Conservation (phyloP, 2,113 vertebrate species). For the Tenebrosternarchus preto region DNA sequence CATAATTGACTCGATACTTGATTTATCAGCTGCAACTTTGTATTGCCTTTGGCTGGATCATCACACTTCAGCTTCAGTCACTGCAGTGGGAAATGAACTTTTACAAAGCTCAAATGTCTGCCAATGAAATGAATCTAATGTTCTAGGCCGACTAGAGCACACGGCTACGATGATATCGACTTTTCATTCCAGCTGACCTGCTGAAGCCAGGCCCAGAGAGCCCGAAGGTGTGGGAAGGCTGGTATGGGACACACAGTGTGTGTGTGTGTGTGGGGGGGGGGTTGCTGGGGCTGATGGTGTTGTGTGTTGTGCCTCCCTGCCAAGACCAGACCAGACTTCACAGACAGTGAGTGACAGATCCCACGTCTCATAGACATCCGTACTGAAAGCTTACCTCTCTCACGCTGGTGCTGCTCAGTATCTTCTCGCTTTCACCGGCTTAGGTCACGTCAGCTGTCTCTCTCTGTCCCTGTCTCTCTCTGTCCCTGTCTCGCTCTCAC, state of each 20-base stretch:
- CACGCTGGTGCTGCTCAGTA: conserved; percentile 10
- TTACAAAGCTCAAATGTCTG: conserved; percentile 10
- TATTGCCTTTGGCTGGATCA: conserved; percentile 53
- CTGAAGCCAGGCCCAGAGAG: background rate
- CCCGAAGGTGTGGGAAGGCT: conserved; percentile 4
- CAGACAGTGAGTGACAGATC: conserved; percentile 38
- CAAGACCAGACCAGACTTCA: conserved; percentile 30
- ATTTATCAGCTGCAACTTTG: conserved; percentile 46
- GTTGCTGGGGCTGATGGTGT: background rate
- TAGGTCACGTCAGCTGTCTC: background rate
- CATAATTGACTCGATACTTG: conserved; percentile 44
- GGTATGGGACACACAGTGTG: conserved; percentile 3
- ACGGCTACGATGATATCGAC: background rate
- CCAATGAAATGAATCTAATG: conserved; percentile 32
- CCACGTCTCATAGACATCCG: conserved; percentile 12
- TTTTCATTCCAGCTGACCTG: no score
- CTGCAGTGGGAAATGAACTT: conserved; percentile 11
- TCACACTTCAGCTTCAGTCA: conserved; percentile 23
- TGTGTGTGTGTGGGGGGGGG: no score
- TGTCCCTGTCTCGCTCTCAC: background rate
- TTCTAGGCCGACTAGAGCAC: background rate
- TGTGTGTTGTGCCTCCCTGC: conserved; percentile 1
- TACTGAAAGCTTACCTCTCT: conserved; percentile 35
- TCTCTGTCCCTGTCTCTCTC: background rate
- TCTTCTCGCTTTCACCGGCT: background rate